Conservation (phyloP, 1,140 invertebrate species). For the Mamestra configurata region DNA sequence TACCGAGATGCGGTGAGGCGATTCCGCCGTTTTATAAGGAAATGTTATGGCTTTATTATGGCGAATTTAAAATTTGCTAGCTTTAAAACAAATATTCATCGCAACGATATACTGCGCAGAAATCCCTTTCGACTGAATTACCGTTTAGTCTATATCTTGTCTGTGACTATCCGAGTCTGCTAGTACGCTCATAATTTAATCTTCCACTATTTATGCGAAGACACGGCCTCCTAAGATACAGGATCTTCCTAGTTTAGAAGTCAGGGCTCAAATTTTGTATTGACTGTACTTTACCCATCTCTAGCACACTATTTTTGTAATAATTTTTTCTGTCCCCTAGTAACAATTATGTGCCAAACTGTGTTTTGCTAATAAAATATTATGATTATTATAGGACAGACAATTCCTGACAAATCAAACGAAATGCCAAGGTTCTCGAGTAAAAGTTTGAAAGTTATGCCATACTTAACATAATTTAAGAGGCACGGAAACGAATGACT, state of each 20-base stretch:
- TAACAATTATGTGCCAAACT: too few relatives aligned
- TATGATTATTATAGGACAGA: background rate
- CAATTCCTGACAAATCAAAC: background rate
- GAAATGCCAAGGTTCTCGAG: slow-evolving; percentile 12
- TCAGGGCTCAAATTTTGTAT: too few relatives aligned
- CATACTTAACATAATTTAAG: background rate
- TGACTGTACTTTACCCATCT: too few relatives aligned
- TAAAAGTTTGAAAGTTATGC: slow-evolving; percentile 1
- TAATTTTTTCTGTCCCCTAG: too few relatives aligned
- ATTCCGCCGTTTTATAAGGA: slow-evolving; percentile 14
- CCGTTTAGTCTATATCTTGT: too few relatives aligned
- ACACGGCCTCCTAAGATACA: too few relatives aligned
- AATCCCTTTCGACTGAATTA: background rate
- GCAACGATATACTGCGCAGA: background rate
- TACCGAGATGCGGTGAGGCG: slow-evolving; percentile 4
- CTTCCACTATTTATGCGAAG: too few relatives aligned
- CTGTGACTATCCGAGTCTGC: too few relatives aligned
- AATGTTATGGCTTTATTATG: slow-evolving; percentile 27
- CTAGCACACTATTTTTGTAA: too few relatives aligned
- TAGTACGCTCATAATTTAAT: too few relatives aligned
- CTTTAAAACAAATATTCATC: slow-evolving; percentile 23
- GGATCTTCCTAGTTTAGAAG: too few relatives aligned
- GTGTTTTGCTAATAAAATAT: too few relatives aligned
- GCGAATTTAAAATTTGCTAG: background rate
- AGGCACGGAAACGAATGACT: background rate